Evolutionary conservation across 2,888 invertebrate species (phyloP).

Genomic region (Lydus trimaculatus): DNA sequence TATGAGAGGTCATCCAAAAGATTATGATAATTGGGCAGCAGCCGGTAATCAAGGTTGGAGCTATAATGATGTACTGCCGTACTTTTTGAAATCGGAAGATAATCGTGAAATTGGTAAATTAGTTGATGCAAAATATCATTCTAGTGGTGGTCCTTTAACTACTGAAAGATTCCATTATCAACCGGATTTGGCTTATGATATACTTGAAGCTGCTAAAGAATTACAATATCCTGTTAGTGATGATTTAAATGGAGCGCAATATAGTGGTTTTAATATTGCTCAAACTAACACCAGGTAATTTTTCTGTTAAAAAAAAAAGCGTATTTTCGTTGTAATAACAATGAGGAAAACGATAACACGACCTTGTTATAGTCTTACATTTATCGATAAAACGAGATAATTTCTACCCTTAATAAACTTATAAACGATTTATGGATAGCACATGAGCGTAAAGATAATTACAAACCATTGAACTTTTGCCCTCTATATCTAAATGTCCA

Average conservation of each 20-base stretch:
- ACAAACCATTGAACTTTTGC: background rate
- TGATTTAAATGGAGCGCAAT: constrained; percentile 70
- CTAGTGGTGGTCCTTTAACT: constrained; percentile 68
- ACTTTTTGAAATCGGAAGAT: constrained; percentile 73
- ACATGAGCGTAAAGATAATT: background rate
- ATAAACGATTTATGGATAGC: background rate
- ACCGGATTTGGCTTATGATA: constrained; percentile 68
- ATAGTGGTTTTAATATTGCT: constrained; percentile 71
- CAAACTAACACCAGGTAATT: constrained; percentile 69
- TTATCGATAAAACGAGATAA: background rate
- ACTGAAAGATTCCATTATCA: constrained; percentile 71
- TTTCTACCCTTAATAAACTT: background rate
- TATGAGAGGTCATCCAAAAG: constrained; percentile 75
- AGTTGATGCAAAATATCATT: constrained; percentile 69
- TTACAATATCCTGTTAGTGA: constrained; percentile 68
- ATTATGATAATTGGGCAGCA: constrained; percentile 79
- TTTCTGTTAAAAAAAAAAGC: constrained; percentile 26
- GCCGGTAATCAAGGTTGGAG: constrained; percentile 80
- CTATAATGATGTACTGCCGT: constrained; percentile 78
- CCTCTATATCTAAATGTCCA: background rate
- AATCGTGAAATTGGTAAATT: constrained; percentile 68
- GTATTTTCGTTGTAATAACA: background rate
- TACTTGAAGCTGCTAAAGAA: constrained; percentile 69
- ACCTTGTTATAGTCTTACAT: background rate
- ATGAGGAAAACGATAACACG: background rate